phyloP scores from a whole-genome alignment of 2,797 vertebrate species.

The Podarcis lilfordi region DNA sequence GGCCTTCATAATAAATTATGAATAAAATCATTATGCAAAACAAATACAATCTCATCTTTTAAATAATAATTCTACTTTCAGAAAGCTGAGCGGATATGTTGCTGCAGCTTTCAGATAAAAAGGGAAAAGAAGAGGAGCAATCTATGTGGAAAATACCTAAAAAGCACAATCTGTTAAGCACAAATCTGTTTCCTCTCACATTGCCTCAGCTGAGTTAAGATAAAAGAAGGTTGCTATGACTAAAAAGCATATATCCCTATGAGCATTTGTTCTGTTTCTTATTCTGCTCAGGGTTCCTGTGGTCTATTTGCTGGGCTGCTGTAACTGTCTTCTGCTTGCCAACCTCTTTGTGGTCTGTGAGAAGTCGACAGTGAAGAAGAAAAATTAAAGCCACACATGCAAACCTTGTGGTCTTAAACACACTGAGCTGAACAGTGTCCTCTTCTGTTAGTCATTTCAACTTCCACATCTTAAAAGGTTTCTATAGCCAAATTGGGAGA shows the following conservation, averaged over 20 bases:
- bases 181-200: background rate
- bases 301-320: background rate
- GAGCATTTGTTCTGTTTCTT: background rate
- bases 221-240: background rate
- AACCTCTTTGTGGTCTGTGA: background rate
- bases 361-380: background rate
- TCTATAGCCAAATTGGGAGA: background rate
- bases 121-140: background rate
- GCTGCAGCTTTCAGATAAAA: background rate
- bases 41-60: constrained; percentile 6
- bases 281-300: background rate
- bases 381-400: background rate
- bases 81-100: constrained; percentile 5
- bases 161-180: background rate
- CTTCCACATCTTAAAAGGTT: background rate
- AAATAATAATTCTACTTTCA: background rate
- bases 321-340: background rate
- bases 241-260: background rate
- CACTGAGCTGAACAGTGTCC: background rate
- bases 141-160: background rate
- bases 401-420: background rate
- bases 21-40: constrained; percentile 9
- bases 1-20: constrained; percentile 2
- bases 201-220: background rate
- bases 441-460: background rate